Base-by-base conservation (phyloP, 2,888 invertebrate genomes). In the Drosophila robusta region DNA sequence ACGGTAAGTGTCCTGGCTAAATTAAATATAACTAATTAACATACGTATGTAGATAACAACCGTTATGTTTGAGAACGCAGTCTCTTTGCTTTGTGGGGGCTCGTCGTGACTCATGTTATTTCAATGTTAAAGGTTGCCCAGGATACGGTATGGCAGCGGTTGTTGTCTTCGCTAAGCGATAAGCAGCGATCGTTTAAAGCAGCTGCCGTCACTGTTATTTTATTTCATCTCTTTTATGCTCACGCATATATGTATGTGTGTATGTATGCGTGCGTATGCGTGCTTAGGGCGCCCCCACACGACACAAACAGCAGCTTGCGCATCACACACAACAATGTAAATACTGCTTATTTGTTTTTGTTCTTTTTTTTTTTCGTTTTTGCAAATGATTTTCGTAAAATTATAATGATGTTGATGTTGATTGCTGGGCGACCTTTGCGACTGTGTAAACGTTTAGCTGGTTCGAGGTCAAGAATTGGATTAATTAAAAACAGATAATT, bases 1-100 rank as follows among this genome's bases (percentile, higher is more conserved):
- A 93, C 93, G 93, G 94, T 94, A 90, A 92, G 89, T 90, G 7
- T 38, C 24, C 36, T 26, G 39, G 14, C 51, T 18, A 41, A 41
- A 26, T 18, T 34, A 12, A 42, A 22, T 22, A 22, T 32, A 32
- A 52, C n/a, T 29, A 29, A 29, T 29, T 29, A 29, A 9, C 9
- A 29, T 29, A 9, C 29, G 3, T 29, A 8, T 9, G 9, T 9
- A 29, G n/a, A 34, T 32, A 42, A 11, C 32, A 9, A 52, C 29
- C 6, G 26, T 51, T 29, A 22, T 42, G n/a, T 14, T 39, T n/a
- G 29, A 42, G 26, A 49, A 6, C 39, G 54, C 51, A 58, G 71
- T 61, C 74, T 66, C 66, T 66, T 62, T 61, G 47, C n/a, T n/a
- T n/a, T n/a, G n/a, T n/a, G n/a, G n/a, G n/a, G n/a, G n/a, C n/a